Percentiles rank a stretch among this genome's conserved stretches.
Conservation (phyloP, 1,140 invertebrate species). For the Helicoverpa armigera region DNA sequence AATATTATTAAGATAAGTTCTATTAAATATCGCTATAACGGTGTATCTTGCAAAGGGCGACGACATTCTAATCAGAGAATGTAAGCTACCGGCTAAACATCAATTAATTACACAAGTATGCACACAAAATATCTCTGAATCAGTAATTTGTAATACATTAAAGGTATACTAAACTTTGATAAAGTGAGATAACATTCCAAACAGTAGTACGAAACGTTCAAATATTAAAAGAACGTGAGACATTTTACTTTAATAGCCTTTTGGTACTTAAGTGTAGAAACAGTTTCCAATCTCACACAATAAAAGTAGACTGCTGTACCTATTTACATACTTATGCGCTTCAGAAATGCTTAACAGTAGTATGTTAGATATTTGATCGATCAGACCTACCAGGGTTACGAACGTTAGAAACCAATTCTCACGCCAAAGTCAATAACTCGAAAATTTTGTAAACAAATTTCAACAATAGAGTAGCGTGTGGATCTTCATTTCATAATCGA, state of each 20-base stretch:
- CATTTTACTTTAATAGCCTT: slow-evolving; percentile 40
- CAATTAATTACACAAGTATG: slow-evolving; percentile 35
- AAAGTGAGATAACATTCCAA: slow-evolving; percentile 36
- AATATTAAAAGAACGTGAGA: slow-evolving; percentile 29
- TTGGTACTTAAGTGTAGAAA: slow-evolving; percentile 9
- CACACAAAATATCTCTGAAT: slow-evolving; percentile 14
- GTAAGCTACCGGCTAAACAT: slow-evolving; percentile 16
- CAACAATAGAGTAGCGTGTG: slow-evolving; percentile 75
- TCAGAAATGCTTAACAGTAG: slow-evolving; percentile 69
- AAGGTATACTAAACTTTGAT: slow-evolving; percentile 9
- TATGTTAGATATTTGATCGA: slow-evolving; percentile 70
- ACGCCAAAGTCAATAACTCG: slow-evolving; percentile 77
- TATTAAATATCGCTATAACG: slow-evolving; percentile 8
- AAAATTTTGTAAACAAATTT: slow-evolving; percentile 77
- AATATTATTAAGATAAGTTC: neutral
- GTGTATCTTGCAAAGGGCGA: neutral
- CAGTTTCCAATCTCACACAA: slow-evolving; percentile 24
- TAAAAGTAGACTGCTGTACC: slow-evolving; percentile 55
- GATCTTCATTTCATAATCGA: slow-evolving; percentile 69
- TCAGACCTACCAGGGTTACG: slow-evolving; percentile 78
- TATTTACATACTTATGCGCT: slow-evolving; percentile 61
- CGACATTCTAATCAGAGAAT: slow-evolving; percentile 15
- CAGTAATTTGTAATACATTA: slow-evolving; percentile 41
- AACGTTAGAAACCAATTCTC: slow-evolving; percentile 80
- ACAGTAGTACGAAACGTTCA: neutral